Evolutionary conservation across 2,888 invertebrate species (phyloP).

Genomic region (Stratiomys singularior): DNA sequence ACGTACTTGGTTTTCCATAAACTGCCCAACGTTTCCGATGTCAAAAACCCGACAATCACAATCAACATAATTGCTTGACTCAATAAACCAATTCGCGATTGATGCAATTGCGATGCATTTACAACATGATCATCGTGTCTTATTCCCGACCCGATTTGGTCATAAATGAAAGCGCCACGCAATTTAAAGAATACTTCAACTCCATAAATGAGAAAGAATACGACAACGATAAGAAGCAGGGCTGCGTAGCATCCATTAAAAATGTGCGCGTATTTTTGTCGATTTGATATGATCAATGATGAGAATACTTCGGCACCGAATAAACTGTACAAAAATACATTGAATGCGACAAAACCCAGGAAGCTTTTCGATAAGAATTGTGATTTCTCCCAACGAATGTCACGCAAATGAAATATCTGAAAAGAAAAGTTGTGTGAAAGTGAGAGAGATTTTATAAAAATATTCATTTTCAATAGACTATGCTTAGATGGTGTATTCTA

Average conservation of each 20-base stretch:
- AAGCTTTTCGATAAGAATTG: slow-evolving; percentile 92
- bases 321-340: slow-evolving; percentile 86
- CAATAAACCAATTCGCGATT: slow-evolving; percentile 87
- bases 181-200: slow-evolving; percentile 95
- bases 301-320: slow-evolving; percentile 76
- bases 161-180: slow-evolving; percentile 85
- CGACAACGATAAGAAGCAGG: slow-evolving; percentile 87
- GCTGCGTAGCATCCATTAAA: slow-evolving; percentile 94
- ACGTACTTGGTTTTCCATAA: slow-evolving; percentile 91
- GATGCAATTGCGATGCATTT: slow-evolving; percentile 88
- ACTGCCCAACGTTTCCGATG: slow-evolving; percentile 90
- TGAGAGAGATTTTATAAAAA: no score
- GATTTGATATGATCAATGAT: slow-evolving; percentile 59
- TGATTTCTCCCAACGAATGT: slow-evolving; percentile 87
- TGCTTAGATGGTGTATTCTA: no score
- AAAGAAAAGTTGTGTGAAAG: slow-evolving; percentile 53
- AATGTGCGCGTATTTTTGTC: slow-evolving; percentile 77
- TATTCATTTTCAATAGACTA: no score
- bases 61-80: slow-evolving; percentile 93
- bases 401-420: slow-evolving; percentile 90
- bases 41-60: slow-evolving; percentile 87
- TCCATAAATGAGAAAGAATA: slow-evolving; percentile 93
- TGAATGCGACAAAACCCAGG: slow-evolving; percentile 89
- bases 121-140: slow-evolving; percentile 68
- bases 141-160: slow-evolving; percentile 72